Percentiles rank a stretch among this genome's conserved stretches.
These are phyloP conservation scores for Petaurus breviceps DNA, from an alignment of 2,113 vertebrate species.

Conservation along the genomic window DNA sequence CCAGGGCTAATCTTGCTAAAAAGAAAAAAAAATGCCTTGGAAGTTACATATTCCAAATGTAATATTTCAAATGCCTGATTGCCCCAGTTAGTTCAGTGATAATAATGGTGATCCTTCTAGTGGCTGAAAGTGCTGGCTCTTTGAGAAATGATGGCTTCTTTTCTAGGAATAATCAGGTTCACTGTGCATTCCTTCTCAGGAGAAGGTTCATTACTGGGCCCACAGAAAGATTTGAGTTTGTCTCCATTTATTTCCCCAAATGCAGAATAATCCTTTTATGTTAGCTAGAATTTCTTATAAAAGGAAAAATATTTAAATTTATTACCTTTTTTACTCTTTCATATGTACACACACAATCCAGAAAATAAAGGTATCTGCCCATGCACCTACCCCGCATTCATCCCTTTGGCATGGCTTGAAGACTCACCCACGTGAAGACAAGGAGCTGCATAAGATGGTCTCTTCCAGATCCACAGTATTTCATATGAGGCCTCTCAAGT, in stretches of 20 bases:
- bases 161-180: slow-evolving; percentile 51
- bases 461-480: neutral
- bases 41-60: slow-evolving; percentile 31
- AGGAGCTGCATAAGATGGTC: neutral
- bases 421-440: neutral
- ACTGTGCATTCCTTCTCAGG: neutral
- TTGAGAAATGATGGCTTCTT: slow-evolving; percentile 37
- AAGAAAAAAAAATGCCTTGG: slow-evolving; percentile 48
- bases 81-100: slow-evolving; percentile 53
- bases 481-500: neutral
- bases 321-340: neutral
- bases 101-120: slow-evolving; percentile 50
- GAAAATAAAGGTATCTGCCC: neutral
- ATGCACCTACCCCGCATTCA: slow-evolving; percentile 21
- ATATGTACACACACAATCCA: neutral
- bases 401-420: neutral
- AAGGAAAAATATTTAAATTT: slow-evolving; percentile 20
- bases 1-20: slow-evolving; percentile 58
- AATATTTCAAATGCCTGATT: slow-evolving; percentile 22
- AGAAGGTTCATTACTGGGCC: slow-evolving; percentile 25
- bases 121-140: slow-evolving; percentile 56
- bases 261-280: neutral
- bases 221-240: neutral
- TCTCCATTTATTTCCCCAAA: neutral
- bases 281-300: neutral